Evolutionary conservation across 2,888 invertebrate genomes (phyloP), one percentile per base, ranked within the genome.

Genomic region (Calliscelio sp.): DNA sequence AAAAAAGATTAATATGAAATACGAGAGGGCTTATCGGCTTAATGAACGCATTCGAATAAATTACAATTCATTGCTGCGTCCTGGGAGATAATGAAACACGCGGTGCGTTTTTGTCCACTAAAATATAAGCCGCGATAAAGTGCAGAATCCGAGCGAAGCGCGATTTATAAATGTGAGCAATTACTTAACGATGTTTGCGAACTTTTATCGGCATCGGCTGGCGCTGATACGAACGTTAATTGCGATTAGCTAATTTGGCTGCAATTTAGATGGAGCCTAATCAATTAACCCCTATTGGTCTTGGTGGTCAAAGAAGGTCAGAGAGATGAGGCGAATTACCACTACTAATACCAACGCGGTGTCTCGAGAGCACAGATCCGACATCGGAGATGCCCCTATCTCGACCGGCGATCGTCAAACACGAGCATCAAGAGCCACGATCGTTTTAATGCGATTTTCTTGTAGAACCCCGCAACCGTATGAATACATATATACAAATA

Each of bases 391-490:
- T 83, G 65, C 46, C 35, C 70, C 81, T 86, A 86, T 86, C 86
- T 83, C 85, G 71, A 73, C 80, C 88, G 90, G 87, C 88, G 85
- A 90, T 89, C 90, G 88, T 90, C 90, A 90, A 90, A 90, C 88
- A 87, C 85, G 80, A 78, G 77, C 86, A 82, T 86, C 86, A 85
- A 74, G 68, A 86, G 57, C 44, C 86, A 85, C 81, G 86, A 86
- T 87, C 87, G 88, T 88, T 89, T 89, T 90, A 90, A 91, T 90
- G 90, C 89, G 87, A 88, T 91, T 90, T 90, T 88, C 91, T 88
- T 91, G 90, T 90, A 81, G 81, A 70, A 28, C 46, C 14, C 35
- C 63, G 77, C 77, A 51, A 75, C 70, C 63, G 65, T 66, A 70
- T 74, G 74, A 70, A 80, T 75, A 74, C 55, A 59, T 75, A 70